Evolutionary conservation across 2,113 vertebrate species (phyloP).

Genomic region (Ictidomys tridecemlineatus): DNA sequence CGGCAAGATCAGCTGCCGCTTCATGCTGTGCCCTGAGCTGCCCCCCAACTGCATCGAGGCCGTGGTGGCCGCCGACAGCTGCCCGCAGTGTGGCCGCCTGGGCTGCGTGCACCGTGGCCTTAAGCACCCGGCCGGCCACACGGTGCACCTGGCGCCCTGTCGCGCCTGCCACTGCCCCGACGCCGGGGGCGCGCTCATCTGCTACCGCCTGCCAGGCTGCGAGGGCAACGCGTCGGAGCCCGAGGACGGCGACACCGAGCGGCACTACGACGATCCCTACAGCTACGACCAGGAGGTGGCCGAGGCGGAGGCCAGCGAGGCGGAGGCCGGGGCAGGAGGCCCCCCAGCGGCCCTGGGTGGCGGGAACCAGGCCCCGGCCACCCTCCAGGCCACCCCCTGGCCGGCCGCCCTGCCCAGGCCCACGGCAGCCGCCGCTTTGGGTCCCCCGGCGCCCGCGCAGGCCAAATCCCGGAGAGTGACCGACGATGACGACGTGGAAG

Average conservation of each 20-base stretch:
- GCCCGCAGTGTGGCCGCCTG: slow-evolving; percentile 93
- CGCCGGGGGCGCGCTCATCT: slow-evolving; percentile 93
- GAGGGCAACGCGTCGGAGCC: slow-evolving; percentile 82
- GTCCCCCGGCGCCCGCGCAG: slow-evolving; percentile 65
- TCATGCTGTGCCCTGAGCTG: slow-evolving; percentile 96
- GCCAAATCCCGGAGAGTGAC: slow-evolving; percentile 70
- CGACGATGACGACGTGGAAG: background rate
- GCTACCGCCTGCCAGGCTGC: slow-evolving; percentile 93
- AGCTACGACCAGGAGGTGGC: slow-evolving; percentile 90
- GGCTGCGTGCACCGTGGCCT: slow-evolving; percentile 91
- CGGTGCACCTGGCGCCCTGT: slow-evolving; percentile 92
- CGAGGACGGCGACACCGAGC: slow-evolving; percentile 85
- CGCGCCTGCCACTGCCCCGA: slow-evolving; percentile 95
- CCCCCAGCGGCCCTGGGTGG: slow-evolving; percentile 80
- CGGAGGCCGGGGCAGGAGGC: slow-evolving; percentile 60
- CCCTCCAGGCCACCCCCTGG: slow-evolving; percentile 70
- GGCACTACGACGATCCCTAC: slow-evolving; percentile 87
- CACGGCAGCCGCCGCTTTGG: background rate
- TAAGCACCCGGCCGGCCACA: slow-evolving; percentile 94
- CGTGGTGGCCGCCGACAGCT: slow-evolving; percentile 90
- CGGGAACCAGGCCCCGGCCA: slow-evolving; percentile 87
- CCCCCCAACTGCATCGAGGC: slow-evolving; percentile 95
- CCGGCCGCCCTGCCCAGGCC: slow-evolving; percentile 55
- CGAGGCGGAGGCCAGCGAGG: slow-evolving; percentile 82
- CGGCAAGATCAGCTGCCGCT: slow-evolving; percentile 96